Evolutionary conservation across 2,888 invertebrate species (phyloP).

Genomic region (Cremastobaeus sp.): DNA sequence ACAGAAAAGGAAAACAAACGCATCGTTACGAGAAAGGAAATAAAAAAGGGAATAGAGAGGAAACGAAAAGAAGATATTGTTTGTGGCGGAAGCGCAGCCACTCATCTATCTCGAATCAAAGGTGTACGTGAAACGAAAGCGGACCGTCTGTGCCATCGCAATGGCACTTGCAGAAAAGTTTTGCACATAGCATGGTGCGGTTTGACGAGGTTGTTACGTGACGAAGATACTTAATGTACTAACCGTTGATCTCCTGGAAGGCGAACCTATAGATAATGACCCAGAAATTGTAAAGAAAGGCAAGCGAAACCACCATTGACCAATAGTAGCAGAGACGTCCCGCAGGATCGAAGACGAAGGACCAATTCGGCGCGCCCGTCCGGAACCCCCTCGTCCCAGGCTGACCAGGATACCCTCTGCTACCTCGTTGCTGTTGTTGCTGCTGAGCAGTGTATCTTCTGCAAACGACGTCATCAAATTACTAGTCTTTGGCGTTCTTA

Average conservation of each 20-base stretch:
- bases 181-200: constrained; percentile 19
- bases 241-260: constrained; percentile 96
- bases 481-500: constrained; percentile 28
- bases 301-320: constrained; percentile 97
- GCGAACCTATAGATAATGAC: constrained; percentile 99
- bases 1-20: background rate
- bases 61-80: too few species aligned
- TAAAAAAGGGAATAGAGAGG: constrained; percentile 3
- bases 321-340: constrained; percentile 97
- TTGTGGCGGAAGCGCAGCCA: background rate
- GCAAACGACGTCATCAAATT: constrained; percentile 49
- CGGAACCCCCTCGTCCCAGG: constrained; percentile 80
- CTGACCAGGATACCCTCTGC: constrained; percentile 75
- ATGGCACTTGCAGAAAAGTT: constrained; percentile 20
- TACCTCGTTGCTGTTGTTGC: constrained; percentile 76
- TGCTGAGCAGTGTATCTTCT: constrained; percentile 76
- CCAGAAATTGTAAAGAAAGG: constrained; percentile 98
- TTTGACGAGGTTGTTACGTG: constrained; percentile 49
- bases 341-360: constrained; percentile 98
- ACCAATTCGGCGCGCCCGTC: constrained; percentile 88
- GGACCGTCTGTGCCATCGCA: constrained; percentile 1
- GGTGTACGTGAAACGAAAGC: constrained; percentile 17
- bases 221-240: constrained; percentile 74
- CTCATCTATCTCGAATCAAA: constrained; percentile 24
- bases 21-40: background rate